Conservation (phyloP, 2,888 invertebrate species). For the Iselma pallidipennis region DNA sequence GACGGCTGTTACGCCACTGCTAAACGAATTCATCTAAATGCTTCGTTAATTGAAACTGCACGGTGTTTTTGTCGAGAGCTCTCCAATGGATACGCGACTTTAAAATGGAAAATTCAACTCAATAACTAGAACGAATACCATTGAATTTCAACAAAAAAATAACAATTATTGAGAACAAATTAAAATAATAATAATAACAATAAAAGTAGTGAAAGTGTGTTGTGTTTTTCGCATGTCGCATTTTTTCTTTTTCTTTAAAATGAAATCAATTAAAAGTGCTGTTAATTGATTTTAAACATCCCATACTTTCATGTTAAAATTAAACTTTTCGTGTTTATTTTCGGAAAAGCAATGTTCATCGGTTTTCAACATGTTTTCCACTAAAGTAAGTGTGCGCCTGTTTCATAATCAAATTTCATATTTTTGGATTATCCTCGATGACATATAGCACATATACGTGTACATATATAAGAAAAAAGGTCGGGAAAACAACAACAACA, state of each 20-base stretch:
- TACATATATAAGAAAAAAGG: too few species aligned
- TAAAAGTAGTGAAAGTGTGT: not conserved
- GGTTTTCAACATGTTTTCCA: not conserved
- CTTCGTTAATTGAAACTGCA: slow-evolving; percentile 47
- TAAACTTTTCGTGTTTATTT: too few species aligned
- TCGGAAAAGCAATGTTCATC: not conserved
- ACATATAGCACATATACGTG: too few species aligned
- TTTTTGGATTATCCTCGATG: not conserved
- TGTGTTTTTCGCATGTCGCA: too few species aligned
- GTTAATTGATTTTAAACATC: not conserved
- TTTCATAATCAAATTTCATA: too few species aligned
- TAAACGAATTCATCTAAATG: slow-evolving; percentile 34
- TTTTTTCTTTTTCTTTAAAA: not conserved
- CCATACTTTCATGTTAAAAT: too few species aligned
- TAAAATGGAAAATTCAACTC: slow-evolving; percentile 31
- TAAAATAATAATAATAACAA: not conserved
- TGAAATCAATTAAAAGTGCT: not conserved
- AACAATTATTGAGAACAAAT: not conserved
- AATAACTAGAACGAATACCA: slow-evolving; percentile 13
- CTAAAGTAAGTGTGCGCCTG: not conserved
- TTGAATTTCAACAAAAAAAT: not conserved
- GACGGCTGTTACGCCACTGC: slow-evolving; percentile 34
- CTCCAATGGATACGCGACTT: slow-evolving; percentile 34
- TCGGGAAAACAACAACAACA: too few species aligned
- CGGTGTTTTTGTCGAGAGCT: slow-evolving; percentile 41